These are phyloP conservation scores for Thamnophis elegans DNA, from an alignment of 2,797 vertebrate species.

Conservation along the genomic window DNA sequence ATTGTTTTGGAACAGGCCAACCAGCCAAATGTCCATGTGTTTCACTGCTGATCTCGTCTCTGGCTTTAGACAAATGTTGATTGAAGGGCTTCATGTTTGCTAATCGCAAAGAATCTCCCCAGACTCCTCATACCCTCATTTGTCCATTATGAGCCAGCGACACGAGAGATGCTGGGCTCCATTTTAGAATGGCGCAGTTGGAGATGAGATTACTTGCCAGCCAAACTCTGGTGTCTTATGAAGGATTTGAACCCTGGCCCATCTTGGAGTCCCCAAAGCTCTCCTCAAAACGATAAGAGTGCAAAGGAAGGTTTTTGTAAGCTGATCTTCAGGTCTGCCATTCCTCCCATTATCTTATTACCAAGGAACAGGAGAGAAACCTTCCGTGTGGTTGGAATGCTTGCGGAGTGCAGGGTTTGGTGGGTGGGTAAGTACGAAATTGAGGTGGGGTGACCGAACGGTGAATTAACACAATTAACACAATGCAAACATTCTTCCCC, in stretches of 20 bases:
- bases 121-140: neutral
- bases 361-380: neutral
- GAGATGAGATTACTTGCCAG: neutral
- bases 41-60: conserved; percentile 28
- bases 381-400: neutral
- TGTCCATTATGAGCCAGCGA: neutral
- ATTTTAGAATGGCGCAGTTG: neutral
- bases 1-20: conserved; percentile 23
- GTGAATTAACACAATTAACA: neutral
- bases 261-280: neutral
- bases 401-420: neutral
- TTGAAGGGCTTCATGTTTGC: neutral
- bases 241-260: neutral
- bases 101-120: neutral
- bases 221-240: neutral
- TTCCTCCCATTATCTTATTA: neutral
- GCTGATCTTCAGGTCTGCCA: neutral
- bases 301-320: neutral
- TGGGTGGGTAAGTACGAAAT: neutral
- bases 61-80: too few relatives aligned
- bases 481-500: neutral
- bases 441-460: neutral
- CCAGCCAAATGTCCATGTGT: conserved; percentile 43
- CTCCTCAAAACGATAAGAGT: neutral
- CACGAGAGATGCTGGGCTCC: neutral